phyloP scores from a whole-genome alignment of 2,888 invertebrate genomes.

The Digitonthophagus gazella region DNA sequence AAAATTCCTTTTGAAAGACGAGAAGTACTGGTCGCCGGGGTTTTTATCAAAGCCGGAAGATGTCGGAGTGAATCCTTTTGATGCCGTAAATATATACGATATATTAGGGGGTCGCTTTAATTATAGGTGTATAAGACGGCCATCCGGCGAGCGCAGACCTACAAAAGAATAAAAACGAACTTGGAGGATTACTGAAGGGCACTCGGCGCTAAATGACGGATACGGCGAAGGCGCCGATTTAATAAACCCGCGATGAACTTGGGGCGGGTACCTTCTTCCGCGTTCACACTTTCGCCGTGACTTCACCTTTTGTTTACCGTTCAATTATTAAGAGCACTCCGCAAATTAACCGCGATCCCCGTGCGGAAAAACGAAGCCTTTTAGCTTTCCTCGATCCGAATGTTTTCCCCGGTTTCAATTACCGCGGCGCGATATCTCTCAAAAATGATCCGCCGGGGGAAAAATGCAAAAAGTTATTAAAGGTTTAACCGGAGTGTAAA shows the following conservation, averaged over 20 bases:
- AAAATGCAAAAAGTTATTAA: neutral
- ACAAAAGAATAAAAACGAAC: neutral
- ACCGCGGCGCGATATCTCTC: no score
- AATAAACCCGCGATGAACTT: neutral
- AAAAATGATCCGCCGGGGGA: neutral
- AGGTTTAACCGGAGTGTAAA: neutral
- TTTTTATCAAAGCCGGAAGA: neutral
- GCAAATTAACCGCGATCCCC: neutral
- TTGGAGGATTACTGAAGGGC: neutral
- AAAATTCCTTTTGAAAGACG: slow-evolving; percentile 10
- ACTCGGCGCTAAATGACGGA: neutral
- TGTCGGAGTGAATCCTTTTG: neutral
- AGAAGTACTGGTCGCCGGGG: neutral
- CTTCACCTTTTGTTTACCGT: neutral
- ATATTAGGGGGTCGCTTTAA: neutral
- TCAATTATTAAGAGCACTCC: neutral
- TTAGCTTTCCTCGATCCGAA: neutral
- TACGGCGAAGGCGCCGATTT: neutral
- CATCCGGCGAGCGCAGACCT: neutral
- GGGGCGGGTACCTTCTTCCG: no score
- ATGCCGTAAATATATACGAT: neutral
- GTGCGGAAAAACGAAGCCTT: neutral
- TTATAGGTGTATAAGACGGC: neutral
- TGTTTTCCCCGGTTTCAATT: no score
- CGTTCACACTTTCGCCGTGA: neutral